Evolutionary conservation across 2,113 vertebrate genomes (phyloP).

Genomic region (Blennius ocellaris): DNA sequence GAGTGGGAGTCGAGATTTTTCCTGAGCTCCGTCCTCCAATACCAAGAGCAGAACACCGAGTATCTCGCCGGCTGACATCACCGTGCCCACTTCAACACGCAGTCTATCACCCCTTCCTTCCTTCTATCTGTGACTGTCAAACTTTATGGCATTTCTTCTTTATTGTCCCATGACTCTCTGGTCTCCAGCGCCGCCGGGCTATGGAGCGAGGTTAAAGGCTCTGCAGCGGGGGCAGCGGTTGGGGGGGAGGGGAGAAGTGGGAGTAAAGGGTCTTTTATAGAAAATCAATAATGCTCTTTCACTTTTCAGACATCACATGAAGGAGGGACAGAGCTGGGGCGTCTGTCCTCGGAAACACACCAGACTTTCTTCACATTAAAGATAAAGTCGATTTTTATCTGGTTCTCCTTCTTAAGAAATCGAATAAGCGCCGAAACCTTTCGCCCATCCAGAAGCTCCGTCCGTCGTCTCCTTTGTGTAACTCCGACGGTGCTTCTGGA

Average conservation of each 20-base stretch:
- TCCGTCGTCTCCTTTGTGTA: constrained; percentile 15
- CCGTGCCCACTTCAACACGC: constrained; percentile 17
- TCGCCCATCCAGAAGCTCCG: neutral
- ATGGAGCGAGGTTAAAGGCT: constrained; percentile 42
- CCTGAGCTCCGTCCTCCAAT: constrained; percentile 35
- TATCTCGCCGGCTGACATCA: constrained; percentile 38
- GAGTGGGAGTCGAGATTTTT: constrained; percentile 69
- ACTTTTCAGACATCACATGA: constrained; percentile 38
- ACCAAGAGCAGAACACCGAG: constrained; percentile 36
- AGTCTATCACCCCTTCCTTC: neutral
- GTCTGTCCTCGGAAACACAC: constrained; percentile 11
- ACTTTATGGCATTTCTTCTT: constrained; percentile 25
- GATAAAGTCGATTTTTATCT: constrained; percentile 43
- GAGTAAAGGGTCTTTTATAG: constrained; percentile 55
- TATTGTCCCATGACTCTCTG: constrained; percentile 29
- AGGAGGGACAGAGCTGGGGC: constrained; percentile 17
- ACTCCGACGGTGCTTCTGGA: constrained; percentile 11
- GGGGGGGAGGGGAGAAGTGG: constrained; percentile 12
- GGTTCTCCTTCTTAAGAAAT: constrained; percentile 14
- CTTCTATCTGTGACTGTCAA: constrained; percentile 26
- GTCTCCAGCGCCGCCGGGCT: constrained; percentile 17
- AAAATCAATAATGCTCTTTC: constrained; percentile 68
- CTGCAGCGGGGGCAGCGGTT: constrained; percentile 21
- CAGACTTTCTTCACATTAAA: constrained; percentile 39
- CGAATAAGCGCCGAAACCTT: constrained; percentile 26